These are phyloP conservation scores for Sylvia atricapilla DNA, from an alignment of 2,113 vertebrate species.

Conservation along the genomic window DNA sequence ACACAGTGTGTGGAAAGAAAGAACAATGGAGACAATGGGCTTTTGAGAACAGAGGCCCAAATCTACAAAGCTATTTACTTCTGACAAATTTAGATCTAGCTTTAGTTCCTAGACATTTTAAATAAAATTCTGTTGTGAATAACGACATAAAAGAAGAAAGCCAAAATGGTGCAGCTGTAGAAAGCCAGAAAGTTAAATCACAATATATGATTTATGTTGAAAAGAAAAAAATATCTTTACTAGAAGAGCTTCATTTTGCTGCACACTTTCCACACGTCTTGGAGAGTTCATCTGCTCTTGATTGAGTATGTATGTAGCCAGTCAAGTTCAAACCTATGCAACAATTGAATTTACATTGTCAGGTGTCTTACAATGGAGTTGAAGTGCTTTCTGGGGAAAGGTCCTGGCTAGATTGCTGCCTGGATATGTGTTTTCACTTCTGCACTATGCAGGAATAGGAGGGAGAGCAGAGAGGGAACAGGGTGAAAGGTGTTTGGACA, in stretches of 20 bases:
- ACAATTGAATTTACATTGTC: not conserved
- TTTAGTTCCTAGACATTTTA: not conserved
- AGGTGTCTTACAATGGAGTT: not conserved
- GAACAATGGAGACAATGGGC: not conserved
- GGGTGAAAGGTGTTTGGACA: not conserved
- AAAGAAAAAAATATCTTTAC: not conserved
- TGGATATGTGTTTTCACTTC: not conserved
- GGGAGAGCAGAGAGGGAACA: not conserved
- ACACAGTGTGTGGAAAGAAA: not conserved
- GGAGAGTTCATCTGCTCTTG: not conserved
- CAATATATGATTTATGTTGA: not conserved
- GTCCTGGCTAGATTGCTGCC: not conserved
- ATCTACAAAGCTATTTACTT: conserved; percentile 10
- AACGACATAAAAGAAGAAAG: not conserved
- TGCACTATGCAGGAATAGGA: not conserved
- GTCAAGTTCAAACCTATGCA: not conserved
- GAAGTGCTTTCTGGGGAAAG: not conserved
- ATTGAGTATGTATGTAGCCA: fast-evolving
- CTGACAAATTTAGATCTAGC: not conserved
- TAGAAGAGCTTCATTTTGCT: not conserved
- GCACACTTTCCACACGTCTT: not conserved
- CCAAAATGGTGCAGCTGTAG: not conserved
- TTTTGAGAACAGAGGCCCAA: not conserved
- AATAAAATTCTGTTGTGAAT: not conserved
- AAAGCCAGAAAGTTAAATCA: not conserved